phyloP scores from a whole-genome alignment of 2,113 vertebrate genomes.

The Athene noctua region DNA sequence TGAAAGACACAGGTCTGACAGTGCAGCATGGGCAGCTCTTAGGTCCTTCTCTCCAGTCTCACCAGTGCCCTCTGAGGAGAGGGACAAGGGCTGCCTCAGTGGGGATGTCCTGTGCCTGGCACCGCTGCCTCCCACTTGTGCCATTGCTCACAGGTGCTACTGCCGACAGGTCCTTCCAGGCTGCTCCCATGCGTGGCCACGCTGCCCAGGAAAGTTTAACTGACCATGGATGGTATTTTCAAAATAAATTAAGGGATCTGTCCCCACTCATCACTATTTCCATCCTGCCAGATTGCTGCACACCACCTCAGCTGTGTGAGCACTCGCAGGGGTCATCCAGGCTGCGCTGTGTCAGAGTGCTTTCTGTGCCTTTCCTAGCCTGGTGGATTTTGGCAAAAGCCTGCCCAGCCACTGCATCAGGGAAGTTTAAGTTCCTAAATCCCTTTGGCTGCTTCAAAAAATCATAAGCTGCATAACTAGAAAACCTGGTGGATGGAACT shows the following conservation, averaged over 20 bases:
- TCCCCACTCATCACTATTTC: neutral
- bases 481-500: neutral
- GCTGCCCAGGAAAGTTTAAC: neutral
- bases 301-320: neutral
- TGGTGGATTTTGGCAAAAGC: neutral
- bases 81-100: neutral
- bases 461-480: neutral
- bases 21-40: neutral
- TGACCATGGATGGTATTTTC: neutral
- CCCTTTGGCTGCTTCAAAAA: neutral
- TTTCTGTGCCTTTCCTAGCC: neutral
- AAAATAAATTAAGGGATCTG: neutral
- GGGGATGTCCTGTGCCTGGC: rapidly evolving
- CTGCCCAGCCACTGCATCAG: neutral
- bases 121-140: neutral
- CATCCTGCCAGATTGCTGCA: neutral
- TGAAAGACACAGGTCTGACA: neutral
- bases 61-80: neutral
- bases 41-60: neutral
- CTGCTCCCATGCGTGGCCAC: neutral
- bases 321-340: neutral
- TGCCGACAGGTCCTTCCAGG: neutral
- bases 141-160: neutral
- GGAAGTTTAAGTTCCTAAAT: neutral
- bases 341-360: neutral